Percentiles rank a stretch among this genome's conserved stretches.
Evolutionary conservation across 2,888 invertebrate species (phyloP).

Genomic region (Ctena decussata): DNA sequence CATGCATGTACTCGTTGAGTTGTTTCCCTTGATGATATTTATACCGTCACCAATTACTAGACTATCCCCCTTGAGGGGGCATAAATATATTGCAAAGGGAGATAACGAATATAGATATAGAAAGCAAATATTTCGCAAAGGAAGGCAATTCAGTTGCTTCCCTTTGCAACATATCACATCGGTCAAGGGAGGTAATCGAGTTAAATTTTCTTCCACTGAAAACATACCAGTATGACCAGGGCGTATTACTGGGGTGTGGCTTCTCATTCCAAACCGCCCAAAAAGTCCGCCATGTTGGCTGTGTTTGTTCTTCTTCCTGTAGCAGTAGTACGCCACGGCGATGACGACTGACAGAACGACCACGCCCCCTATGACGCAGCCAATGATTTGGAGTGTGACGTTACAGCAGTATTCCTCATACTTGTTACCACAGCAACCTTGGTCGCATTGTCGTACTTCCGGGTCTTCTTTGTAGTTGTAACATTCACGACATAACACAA

Average conservation of each 20-base stretch:
- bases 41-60: too few species aligned
- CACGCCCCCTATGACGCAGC: conserved; percentile 50
- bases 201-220: too few species aligned
- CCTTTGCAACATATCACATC: too few species aligned
- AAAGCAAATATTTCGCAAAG: too few species aligned
- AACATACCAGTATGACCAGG: background rate
- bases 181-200: too few species aligned
- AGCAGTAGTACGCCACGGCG: conserved; percentile 50
- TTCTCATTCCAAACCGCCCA: background rate
- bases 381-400: conserved; percentile 60
- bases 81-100: too few species aligned
- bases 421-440: conserved; percentile 60
- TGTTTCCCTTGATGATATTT: too few species aligned
- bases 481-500: conserved; percentile 44
- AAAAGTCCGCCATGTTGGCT: background rate
- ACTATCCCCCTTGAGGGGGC: too few species aligned
- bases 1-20: too few species aligned
- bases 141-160: too few species aligned
- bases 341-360: conserved; percentile 37
- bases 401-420: conserved; percentile 61
- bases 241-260: background rate
- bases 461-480: conserved; percentile 55
- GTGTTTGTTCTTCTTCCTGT: conserved; percentile 41
- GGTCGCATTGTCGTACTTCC: conserved; percentile 32
- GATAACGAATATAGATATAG: too few species aligned